phyloP scores from a whole-genome alignment of 2,888 invertebrate genomes.

The Pyrocoelia pectoralis region DNA sequence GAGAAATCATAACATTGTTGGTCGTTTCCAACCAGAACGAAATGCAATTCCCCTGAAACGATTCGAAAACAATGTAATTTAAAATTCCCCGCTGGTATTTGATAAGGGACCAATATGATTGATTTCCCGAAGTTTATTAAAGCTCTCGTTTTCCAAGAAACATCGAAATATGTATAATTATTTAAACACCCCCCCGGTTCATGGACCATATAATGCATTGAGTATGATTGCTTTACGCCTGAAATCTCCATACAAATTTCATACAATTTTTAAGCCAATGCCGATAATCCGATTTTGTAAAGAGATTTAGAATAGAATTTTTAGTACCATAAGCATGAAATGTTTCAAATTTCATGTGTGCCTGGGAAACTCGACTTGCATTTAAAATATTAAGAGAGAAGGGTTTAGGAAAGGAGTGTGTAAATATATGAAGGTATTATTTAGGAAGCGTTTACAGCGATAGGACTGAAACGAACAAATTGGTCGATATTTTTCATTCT shows the following conservation, averaged over 20 bases:
- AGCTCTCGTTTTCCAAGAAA: constrained; percentile 33
- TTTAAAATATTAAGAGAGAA: constrained; percentile 39
- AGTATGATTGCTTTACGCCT: not conserved
- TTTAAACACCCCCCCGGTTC: not conserved
- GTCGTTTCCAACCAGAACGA: constrained; percentile 39
- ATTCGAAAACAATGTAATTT: constrained; percentile 43
- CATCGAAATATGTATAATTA: not conserved
- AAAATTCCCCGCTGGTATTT: constrained; percentile 44
- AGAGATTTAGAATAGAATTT: not conserved
- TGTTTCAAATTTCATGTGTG: constrained; percentile 31
- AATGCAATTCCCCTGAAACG: constrained; percentile 43
- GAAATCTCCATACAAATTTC: too few relatives aligned
- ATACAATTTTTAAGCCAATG: too few relatives aligned
- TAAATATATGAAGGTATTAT: constrained; percentile 42
- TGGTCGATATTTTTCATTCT: too few relatives aligned
- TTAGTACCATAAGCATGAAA: not conserved
- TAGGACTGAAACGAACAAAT: too few relatives aligned
- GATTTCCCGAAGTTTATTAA: constrained; percentile 47
- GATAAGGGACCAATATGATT: constrained; percentile 46
- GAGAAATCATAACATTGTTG: constrained; percentile 46
- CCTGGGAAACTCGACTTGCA: constrained; percentile 25
- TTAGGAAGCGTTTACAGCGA: constrained; percentile 5
- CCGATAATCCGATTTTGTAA: too few relatives aligned
- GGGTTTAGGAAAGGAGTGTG: constrained; percentile 31
- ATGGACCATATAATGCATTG: not conserved